Evolutionary conservation across 2,113 vertebrate genomes (phyloP).

Genomic region (Ahaetulla prasina): DNA sequence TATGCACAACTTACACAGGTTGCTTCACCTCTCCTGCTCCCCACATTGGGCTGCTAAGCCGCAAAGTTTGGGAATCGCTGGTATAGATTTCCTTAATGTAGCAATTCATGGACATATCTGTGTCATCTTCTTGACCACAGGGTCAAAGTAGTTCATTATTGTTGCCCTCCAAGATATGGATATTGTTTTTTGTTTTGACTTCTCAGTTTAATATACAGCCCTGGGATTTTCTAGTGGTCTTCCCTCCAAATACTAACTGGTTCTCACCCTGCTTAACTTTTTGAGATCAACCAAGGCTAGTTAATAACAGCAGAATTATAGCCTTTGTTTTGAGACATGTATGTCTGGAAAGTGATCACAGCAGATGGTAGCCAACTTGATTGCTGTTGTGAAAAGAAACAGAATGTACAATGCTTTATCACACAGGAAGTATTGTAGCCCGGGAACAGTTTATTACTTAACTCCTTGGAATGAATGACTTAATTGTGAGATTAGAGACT

Average conservation of each 20-base stretch:
- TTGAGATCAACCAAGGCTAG: neutral
- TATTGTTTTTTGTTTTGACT: neutral
- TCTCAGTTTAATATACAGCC: neutral
- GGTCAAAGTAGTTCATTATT: neutral
- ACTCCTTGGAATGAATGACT: neutral
- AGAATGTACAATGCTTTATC: neutral
- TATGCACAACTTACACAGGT: too few species aligned
- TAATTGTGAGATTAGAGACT: neutral
- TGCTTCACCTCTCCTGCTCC: too few species aligned
- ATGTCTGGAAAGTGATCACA: neutral
- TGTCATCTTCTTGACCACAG: neutral
- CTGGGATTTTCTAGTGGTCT: neutral
- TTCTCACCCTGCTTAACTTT: neutral
- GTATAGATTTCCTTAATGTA: too few species aligned
- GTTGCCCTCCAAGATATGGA: neutral
- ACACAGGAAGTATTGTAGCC: neutral
- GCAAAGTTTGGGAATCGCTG: too few species aligned
- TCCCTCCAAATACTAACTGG: neutral
- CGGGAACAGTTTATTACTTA: neutral
- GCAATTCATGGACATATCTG: neutral
- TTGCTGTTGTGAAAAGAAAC: neutral
- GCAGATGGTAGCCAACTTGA: neutral
- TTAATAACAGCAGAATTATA: neutral
- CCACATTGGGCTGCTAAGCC: fast-evolving
- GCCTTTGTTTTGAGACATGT: neutral